phyloP scores from a whole-genome alignment of 2,797 vertebrate genomes.

The Chrysocyon brachyurus region DNA sequence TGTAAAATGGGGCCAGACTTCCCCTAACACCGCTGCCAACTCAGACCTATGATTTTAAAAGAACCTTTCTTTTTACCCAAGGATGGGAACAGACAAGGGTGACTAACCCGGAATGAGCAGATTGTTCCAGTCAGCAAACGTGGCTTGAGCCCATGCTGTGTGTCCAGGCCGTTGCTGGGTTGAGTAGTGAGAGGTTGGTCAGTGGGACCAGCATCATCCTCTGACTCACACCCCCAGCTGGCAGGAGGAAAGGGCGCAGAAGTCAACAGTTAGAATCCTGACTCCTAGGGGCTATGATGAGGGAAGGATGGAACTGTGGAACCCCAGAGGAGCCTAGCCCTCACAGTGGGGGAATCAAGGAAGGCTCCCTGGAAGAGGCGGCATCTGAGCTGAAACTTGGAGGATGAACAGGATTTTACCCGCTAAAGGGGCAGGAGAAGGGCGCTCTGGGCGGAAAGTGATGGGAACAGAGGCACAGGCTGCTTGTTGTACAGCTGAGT shows the following conservation, averaged over 20 bases:
- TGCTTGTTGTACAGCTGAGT: background rate
- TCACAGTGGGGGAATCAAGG: background rate
- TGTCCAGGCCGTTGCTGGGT: background rate
- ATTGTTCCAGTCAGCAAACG: background rate
- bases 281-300: background rate
- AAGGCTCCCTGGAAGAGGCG: slow-evolving; percentile 40
- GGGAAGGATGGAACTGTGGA: background rate
- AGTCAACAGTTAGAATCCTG: background rate
- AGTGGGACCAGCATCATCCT: background rate
- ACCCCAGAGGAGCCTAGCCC: background rate
- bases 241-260: background rate
- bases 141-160: background rate
- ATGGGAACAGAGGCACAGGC: background rate
- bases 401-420: background rate
- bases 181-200: background rate
- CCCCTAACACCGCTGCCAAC: background rate
- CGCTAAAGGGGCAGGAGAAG: background rate
- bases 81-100: background rate
- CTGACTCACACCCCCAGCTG: background rate
- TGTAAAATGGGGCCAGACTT: background rate
- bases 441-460: background rate
- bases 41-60: slow-evolving; percentile 10
- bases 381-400: background rate
- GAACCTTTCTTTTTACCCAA: background rate
- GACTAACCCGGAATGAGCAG: background rate